Evolutionary conservation across 2,797 vertebrate genomes (phyloP).

Genomic region (Heteromormyrus szaboi): DNA sequence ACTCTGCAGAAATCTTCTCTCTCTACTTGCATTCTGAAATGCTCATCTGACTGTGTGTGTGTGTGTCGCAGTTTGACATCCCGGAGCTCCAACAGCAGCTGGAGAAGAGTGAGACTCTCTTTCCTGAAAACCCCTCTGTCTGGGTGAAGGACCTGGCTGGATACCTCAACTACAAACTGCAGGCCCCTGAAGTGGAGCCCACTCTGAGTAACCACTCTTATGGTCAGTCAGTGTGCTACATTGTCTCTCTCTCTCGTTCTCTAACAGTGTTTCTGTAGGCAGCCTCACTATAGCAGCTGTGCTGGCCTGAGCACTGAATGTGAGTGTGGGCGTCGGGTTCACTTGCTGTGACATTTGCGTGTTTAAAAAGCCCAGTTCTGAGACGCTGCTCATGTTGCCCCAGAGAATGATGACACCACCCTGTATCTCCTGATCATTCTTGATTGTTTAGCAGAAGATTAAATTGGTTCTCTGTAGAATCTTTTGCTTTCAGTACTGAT

Average conservation of each 20-base stretch:
- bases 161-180: conserved; percentile 88
- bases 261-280: not conserved
- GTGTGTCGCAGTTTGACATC: conserved; percentile 65
- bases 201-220: conserved; percentile 80
- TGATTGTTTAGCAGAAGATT: not conserved
- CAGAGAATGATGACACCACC: not conserved
- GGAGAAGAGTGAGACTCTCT: conserved; percentile 76
- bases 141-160: conserved; percentile 95
- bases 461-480: not conserved
- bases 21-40: not conserved
- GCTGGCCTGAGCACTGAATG: not conserved
- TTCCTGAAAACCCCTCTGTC: conserved; percentile 84
- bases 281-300: not conserved
- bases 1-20: not conserved
- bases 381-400: not conserved
- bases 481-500: not conserved
- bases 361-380: not conserved
- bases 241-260: not conserved
- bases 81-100: conserved; percentile 78
- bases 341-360: not conserved
- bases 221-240: conserved; percentile 53
- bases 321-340: not conserved
- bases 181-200: conserved; percentile 69
- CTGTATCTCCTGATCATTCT: not conserved
- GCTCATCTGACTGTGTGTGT: not conserved